Base-by-base conservation (phyloP, 2,888 invertebrate species). In the Serripes groenlandicus region DNA sequence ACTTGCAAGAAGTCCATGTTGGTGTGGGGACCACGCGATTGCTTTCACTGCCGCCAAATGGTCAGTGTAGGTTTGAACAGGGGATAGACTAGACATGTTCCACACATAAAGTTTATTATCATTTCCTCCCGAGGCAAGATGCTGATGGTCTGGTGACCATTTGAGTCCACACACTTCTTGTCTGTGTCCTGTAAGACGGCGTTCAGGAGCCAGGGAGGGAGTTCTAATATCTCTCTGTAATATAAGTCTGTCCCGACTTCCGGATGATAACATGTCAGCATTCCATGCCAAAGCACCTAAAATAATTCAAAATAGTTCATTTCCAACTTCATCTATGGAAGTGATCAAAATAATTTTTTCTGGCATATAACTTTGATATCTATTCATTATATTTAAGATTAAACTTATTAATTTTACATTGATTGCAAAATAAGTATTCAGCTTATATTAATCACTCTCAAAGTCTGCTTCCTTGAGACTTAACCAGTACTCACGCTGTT, bases 11-110 rank as follows among this genome's bases (percentile, higher is more conserved):
- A 99, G 95, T 0, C 99, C 99, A 95, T 99, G 99, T 95, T 99
- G 99, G 95, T 99, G 99, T 0, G 99, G 99, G 1, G 99, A 99
- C 99, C 99, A 99, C 30, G 99, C 99, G 89, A 99, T 98, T 0
- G 99, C 99, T 95, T 99, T 99, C n/a, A 94, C 94, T 1, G 94
- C 99, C 0, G 99, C 99, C 95, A 98, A 96, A 95, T 99, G 99
- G 90, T 99, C 97, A 0, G 98, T 97, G 95, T 99, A 99, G 2
- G 98, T 98, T 95, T 99, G 99, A 74, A 99, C 97, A 0, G 99
- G 99, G 15, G 89, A 89, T 30, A 89, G 81, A 83, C 90, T 92
- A 30, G 90, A 92, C 96, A 97, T 96, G 93, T 96, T 96, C 98
- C 98, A 99, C 9, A 99, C 98, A 95, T 98, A 97, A 72, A 99